Evolutionary conservation across 2,113 vertebrate genomes (phyloP).

Genomic region (Leucopsar rothschildi): DNA sequence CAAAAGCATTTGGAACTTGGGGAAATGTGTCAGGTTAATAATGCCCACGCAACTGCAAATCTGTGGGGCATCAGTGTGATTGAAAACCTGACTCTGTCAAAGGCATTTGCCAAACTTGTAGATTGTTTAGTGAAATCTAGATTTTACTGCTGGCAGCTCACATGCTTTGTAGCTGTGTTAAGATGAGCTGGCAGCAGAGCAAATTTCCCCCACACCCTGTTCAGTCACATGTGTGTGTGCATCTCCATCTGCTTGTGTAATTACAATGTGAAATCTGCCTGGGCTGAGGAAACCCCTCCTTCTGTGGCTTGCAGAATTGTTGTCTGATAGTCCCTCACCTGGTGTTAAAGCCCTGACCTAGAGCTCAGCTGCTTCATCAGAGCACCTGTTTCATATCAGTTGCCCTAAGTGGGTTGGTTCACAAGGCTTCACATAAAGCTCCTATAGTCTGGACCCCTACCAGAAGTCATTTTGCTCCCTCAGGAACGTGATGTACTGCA

Average conservation of each 20-base stretch:
- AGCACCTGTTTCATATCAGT: neutral
- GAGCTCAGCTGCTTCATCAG: neutral
- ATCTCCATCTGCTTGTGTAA: neutral
- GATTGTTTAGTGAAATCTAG: neutral
- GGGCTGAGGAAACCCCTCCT: neutral
- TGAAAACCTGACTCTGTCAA: neutral
- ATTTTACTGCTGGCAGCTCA: neutral
- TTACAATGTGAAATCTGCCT: neutral
- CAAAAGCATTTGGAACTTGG: neutral
- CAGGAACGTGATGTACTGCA: neutral
- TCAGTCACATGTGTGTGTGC: neutral
- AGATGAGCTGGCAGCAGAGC: neutral
- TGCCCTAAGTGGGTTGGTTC: neutral
- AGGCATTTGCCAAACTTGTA: neutral
- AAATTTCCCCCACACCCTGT: neutral
- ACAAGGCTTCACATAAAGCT: neutral
- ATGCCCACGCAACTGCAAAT: fast-evolving
- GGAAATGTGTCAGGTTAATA: neutral
- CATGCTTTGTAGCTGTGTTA: neutral
- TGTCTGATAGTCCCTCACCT: neutral
- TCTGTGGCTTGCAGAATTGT: neutral
- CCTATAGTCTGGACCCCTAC: neutral
- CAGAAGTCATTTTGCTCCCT: neutral
- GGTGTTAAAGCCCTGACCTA: neutral
- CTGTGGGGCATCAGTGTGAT: fast-evolving